Evolutionary conservation across 2,888 invertebrate species (phyloP).

Genomic region (Lumbricus terrestris): DNA sequence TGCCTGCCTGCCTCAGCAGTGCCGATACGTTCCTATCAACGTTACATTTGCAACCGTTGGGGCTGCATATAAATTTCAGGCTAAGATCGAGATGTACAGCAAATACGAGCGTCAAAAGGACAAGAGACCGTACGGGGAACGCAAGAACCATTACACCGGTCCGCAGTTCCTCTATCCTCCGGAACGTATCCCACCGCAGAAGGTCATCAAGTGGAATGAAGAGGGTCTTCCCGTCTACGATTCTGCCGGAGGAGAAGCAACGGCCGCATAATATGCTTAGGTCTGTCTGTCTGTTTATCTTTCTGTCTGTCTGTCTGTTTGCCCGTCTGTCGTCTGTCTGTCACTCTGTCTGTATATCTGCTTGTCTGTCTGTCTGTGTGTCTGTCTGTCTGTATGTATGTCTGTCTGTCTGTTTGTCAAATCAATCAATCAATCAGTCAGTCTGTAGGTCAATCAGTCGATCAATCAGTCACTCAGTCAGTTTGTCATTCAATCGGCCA

Average conservation of each 20-base stretch:
- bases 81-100: constrained; percentile 58
- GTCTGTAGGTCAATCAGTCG: neutral
- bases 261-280: neutral
- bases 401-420: neutral
- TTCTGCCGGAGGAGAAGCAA: neutral
- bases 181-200: constrained; percentile 32
- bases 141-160: constrained; percentile 48
- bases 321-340: too few relatives aligned
- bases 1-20: too few relatives aligned
- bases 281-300: neutral
- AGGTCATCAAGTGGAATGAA: constrained; percentile 36
- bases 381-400: neutral
- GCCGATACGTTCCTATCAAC: neutral
- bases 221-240: constrained; percentile 39
- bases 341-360: too few relatives aligned
- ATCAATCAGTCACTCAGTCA: too few relatives aligned
- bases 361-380: too few relatives aligned
- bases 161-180: constrained; percentile 34
- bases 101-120: constrained; percentile 59
- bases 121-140: constrained; percentile 51
- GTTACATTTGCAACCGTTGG: neutral
- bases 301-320: neutral
- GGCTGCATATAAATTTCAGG: constrained; percentile 25
- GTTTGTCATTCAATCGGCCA: too few relatives aligned
- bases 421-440: neutral